Evolutionary conservation across 2,797 vertebrate species (phyloP).

Genomic region (Crax fasciolata): DNA sequence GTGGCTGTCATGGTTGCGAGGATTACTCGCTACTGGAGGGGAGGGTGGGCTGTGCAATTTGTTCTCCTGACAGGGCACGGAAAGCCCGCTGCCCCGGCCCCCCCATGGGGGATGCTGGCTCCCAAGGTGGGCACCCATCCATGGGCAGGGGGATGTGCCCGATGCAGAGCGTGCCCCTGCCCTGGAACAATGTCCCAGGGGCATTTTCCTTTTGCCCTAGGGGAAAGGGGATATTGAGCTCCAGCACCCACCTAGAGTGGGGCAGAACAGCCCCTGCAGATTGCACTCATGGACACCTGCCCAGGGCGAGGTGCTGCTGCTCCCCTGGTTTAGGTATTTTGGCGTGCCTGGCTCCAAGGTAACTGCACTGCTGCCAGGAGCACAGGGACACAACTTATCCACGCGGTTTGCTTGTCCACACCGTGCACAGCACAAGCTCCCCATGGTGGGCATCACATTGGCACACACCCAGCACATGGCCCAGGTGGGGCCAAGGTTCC

Average conservation of each 20-base stretch:
- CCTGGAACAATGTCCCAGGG: neutral
- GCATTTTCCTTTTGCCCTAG: neutral
- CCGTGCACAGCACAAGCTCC: neutral
- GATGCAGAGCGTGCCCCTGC: neutral
- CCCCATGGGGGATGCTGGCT: neutral
- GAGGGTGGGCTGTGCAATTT: slow-evolving; percentile 48
- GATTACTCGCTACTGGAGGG: slow-evolving; percentile 43
- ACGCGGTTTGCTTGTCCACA: neutral
- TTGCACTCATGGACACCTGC: neutral
- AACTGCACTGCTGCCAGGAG: neutral
- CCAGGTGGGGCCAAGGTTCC: neutral
- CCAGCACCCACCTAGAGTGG: rapidly evolving
- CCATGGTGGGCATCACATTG: neutral
- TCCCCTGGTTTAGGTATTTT: neutral
- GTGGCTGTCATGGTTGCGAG: slow-evolving; percentile 68
- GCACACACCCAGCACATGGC: rapidly evolving
- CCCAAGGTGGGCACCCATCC: neutral
- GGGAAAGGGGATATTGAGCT: neutral
- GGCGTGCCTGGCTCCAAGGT: neutral
- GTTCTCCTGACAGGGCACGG: neutral
- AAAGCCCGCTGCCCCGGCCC: neutral
- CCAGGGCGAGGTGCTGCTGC: neutral
- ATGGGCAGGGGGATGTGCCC: neutral
- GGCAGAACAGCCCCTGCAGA: neutral
- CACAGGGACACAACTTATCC: neutral